Evolutionary conservation across 2,888 invertebrate genomes (phyloP), one percentile per base, ranked within the genome.

Genomic region (Chymomyza amoena): DNA sequence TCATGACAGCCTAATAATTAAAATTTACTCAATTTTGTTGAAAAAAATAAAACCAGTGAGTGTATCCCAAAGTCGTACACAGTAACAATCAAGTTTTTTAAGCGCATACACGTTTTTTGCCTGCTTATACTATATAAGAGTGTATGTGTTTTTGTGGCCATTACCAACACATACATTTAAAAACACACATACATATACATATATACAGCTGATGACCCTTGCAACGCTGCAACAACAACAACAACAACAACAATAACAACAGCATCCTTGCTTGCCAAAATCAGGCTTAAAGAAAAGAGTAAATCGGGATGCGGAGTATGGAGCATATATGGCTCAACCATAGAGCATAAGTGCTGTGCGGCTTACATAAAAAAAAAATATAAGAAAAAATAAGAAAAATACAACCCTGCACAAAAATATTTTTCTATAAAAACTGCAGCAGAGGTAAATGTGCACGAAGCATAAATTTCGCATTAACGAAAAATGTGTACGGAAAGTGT

Each of bases 401-500:
- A 32, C 32, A 32, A 59, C 28, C 20, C 9, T 52, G 52, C 52
- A n/a, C 16, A 54, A 56, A 7, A 56, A 32, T 61, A n/a, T 70
- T 16, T 72, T 61, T 13, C 28, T 32, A 61, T 39, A 61, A 61
- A 61, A 7, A 36, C 36, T 28, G 36, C 18, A 50, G 61, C 9
- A 32, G 60, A 61, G 70, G 63, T 77, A 73, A 76, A 75, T 73
- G 73, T 74, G 79, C 73, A 72, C 69, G 71, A 75, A 77, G 80
- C 77, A 82, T 82, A 73, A 75, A 79, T 80, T 79, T 79, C 76
- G 76, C 80, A 79, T 79, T 79, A 79, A 76, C 78, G 78, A 78
- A 74, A 76, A 79, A 71, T 18, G 7, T 69, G 73, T 75, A 80
- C 73, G 61, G 69, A 78, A 60, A 70, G 62, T 57, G 54, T 10